Evolutionary conservation across 1,140 invertebrate genomes (phyloP), one percentile per base, ranked within the genome.

Genomic region (Triops cancriformis): DNA sequence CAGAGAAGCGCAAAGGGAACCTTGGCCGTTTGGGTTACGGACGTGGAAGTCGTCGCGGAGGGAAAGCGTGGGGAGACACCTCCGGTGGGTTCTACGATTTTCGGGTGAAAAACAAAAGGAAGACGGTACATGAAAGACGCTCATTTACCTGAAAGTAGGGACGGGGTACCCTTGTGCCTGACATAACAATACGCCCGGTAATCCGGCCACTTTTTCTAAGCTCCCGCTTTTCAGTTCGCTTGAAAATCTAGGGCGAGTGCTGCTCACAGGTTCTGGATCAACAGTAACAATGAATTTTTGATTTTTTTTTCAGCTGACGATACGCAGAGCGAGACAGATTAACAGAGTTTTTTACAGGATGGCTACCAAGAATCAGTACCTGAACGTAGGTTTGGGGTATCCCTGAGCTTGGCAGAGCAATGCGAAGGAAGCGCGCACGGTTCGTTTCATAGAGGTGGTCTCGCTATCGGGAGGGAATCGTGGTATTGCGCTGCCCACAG

Each of bases 351-450:
- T n/a, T n/a, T 75, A 76, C 18, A 14, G 37, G 4, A 2, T 10
- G 3, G 10, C 41, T 27, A 5, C 18, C 12, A 41, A 31, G 9
- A 41, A 42, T 12, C 23, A 42, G 51, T 88, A 90, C 89, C 88
- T 88, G 86, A 89, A 90, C 83, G 85, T 84, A 82, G 90, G 90
- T 83, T 90, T 87, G 74, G 91, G 91, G 84, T 88, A 91, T 81
- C 89, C 90, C 87, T 92, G 90, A 42, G 90, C 90, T 77, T 89
- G 88, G 84, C 90, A 93, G 79, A 89, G 86, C 64, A 91, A 83
- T 80, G 89, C 89, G 23, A 76, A 37, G 11, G 75, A 23, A 28
- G 64, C 26, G 6, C 42, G 18, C 27, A 27, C 12, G 27, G 73
- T 43, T 42, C 27, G 73, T n/a, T 41, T n/a, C 42, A 78, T 74